Base-by-base conservation (phyloP, 2,113 vertebrate genomes). In the Serinus canaria region DNA sequence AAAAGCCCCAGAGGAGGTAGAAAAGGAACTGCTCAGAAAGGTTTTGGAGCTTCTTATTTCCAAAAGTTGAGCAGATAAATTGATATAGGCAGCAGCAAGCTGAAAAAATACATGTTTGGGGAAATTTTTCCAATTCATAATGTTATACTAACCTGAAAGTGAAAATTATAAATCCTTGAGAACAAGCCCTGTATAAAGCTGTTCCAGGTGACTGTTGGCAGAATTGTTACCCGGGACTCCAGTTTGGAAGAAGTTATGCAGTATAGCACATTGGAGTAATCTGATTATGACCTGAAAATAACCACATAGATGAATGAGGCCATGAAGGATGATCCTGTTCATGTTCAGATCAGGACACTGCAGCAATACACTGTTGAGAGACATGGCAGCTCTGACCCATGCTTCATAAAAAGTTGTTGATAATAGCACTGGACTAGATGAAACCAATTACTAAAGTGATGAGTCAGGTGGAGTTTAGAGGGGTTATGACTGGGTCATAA, bases 381-480 rank as follows among this genome's bases (percentile, higher is more conserved):
- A 95, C 60, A 30, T 78, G 82, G 87, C 87, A 94, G 50, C 56
- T 74, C 75, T 91, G 76, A 90, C 37, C 92, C 35, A 39, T 31
- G 59, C 59, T 83, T 94, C 79, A 87, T 91, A 87, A 92, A 89
- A 89, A 44, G 47, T 83, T 78, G 86, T 89, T 83, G 82, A 78
- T 86, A 80, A 87, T 37, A 92, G 66, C 62, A 37, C 33, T 27
- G 68, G 31, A 68, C 28, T 43, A 77, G 67, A 89, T 80, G 37
- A 90, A 95, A 70, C 63, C 74, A 94, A 87, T 94, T 96, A 96
- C 66, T 70, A 30, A 93, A 91, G 79, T 90, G 73, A 93, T 84
- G 90, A 96, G 79, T 92, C 66, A 43, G 46, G 14, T 3, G 10
- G 81, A 89, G 81, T 92, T 91, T 81, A 90, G 16, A 11, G 46